Evolutionary conservation across 2,113 vertebrate species (phyloP).

Genomic region (Heptranchias perlo): DNA sequence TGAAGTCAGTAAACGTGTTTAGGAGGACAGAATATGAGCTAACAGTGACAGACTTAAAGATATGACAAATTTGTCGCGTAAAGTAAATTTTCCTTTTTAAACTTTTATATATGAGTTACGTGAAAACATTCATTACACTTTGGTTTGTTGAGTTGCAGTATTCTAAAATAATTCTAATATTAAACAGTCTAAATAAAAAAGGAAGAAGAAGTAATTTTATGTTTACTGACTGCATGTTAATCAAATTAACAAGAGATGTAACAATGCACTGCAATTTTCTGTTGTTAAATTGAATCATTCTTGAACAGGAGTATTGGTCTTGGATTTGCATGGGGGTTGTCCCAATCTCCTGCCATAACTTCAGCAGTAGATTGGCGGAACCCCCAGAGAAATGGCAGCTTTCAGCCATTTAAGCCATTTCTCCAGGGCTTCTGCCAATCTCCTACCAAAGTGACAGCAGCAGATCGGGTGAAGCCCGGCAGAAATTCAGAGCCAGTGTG

Average conservation of each 20-base stretch:
- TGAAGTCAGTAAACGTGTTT: neutral
- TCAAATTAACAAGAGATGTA: neutral
- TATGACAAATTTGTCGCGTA: neutral
- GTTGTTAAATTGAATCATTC: neutral
- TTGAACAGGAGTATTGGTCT: neutral
- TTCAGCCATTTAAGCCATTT: neutral
- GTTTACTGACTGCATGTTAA: neutral
- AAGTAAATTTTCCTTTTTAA: neutral
- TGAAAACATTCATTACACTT: neutral
- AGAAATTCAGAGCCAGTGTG: neutral
- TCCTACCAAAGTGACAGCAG: neutral
- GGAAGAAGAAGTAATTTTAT: neutral
- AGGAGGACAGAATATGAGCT: neutral
- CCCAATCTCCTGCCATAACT: neutral
- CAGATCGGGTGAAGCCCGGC: neutral
- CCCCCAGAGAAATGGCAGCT: neutral
- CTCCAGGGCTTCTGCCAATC: neutral
- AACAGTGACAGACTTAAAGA: neutral
- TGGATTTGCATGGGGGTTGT: neutral
- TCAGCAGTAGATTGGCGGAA: neutral
- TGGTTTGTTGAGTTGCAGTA: neutral
- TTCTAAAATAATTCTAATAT: neutral
- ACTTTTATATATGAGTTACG: neutral
- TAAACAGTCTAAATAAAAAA: neutral
- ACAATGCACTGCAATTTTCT: neutral